A percentile compares a stretch with the other conserved stretches of the same genome.
Conservation (phyloP, 2,113 vertebrate species). For the Cacatua alba region DNA sequence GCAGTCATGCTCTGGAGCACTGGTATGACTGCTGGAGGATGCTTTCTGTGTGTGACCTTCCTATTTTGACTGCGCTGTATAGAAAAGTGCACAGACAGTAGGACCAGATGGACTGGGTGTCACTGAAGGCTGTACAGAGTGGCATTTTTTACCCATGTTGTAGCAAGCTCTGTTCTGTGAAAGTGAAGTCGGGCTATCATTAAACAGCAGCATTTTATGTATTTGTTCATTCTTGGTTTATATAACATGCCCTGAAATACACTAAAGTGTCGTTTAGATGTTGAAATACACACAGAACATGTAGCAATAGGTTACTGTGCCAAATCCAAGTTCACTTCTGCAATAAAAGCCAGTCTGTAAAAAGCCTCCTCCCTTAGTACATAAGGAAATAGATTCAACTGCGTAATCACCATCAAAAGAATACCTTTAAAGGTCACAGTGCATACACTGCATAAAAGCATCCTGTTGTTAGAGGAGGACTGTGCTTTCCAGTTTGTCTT, state of each 20-base stretch:
- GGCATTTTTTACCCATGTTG: not conserved
- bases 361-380: slow-evolving; percentile 44
- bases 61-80: not conserved
- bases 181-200: not conserved
- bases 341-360: slow-evolving; percentile 22
- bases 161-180: not conserved
- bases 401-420: not conserved
- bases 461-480: not conserved
- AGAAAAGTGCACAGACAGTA: not conserved
- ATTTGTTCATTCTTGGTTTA: not conserved
- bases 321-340: not conserved
- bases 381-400: slow-evolving; percentile 32
- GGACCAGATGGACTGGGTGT: not conserved
- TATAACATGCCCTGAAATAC: not conserved
- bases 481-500: slow-evolving; percentile 7
- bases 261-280: not conserved
- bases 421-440: slow-evolving; percentile 24
- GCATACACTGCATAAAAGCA: not conserved
- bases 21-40: not conserved
- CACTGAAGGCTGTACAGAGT: not conserved
- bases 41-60: not conserved
- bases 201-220: not conserved
- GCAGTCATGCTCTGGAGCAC: not conserved
- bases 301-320: not conserved
- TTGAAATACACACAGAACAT: not conserved